These are phyloP conservation scores for Spinus pinus DNA, from an alignment of 2,797 vertebrate genomes.

Conservation along the genomic window DNA sequence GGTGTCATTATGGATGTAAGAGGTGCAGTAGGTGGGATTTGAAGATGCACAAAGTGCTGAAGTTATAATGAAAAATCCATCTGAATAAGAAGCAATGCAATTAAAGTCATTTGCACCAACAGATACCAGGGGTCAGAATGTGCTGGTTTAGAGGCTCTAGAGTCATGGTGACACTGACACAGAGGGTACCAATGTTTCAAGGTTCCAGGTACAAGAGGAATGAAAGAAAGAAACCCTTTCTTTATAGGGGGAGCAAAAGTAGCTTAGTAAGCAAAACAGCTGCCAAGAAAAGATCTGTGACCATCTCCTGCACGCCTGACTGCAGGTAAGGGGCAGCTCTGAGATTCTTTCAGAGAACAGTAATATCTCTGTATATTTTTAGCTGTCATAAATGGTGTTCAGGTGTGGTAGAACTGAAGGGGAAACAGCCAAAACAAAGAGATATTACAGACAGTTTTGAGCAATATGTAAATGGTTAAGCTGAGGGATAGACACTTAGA, in stretches of 20 bases:
- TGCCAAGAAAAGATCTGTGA: not conserved
- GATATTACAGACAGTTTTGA: not conserved
- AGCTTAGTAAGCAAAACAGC: conserved; percentile 1
- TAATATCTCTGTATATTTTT: not conserved
- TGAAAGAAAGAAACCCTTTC: not conserved
- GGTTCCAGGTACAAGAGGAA: not conserved
- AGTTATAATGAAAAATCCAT: not conserved
- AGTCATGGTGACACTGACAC: not conserved
- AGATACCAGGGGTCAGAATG: not conserved
- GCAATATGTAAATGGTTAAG: not conserved
- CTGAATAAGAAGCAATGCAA: not conserved
- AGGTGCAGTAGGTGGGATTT: not conserved
- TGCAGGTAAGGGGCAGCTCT: conserved; percentile 32
- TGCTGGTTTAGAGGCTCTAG: not conserved
- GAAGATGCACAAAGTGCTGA: not conserved
- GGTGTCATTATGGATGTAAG: not conserved
- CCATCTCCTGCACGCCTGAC: not conserved
- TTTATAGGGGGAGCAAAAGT: not conserved
- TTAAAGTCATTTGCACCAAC: not conserved
- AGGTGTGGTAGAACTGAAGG: not conserved
- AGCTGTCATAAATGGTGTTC: not conserved
- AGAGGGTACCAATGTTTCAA: not conserved
- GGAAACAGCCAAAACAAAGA: not conserved
- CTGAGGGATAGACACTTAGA: not conserved
- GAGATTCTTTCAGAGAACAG: not conserved